Base-by-base conservation (phyloP, 2,797 vertebrate genomes). In the Rhynchotus rufescens region DNA sequence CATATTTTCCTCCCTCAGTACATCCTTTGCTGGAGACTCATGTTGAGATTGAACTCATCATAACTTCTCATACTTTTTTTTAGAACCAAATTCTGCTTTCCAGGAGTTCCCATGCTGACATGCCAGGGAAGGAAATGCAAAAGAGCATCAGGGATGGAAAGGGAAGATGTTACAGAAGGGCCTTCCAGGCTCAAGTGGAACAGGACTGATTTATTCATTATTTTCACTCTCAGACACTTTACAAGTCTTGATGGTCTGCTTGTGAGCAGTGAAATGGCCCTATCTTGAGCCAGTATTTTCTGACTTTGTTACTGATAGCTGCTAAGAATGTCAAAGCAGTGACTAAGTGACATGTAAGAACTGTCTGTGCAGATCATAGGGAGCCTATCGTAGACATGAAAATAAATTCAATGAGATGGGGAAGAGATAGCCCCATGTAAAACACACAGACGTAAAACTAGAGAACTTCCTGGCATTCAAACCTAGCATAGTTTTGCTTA, bases 171-270 rank as follows among this genome's bases (percentile, higher is more conserved):
- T 26, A 56, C 30, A 56, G 54, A 20, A 56, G 28, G 28, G 28
- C 28, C 28, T 54, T 28, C 52, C 52, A 54, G 54, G 30, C 54
- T n/a, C 28, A 56, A 12, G 54, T 56, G 54, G 54, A 86, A 75
- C 0, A 0, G 11, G 5, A 10, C 45, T 60, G 44, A 67, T 4
- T 9, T 60, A 82, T 26, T 72, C 3, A 3, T 15, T 36, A 21
- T n/a, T 88, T 68, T 91, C 91, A 22, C 36, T 81, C 0, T 23
- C 44, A 54, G 36, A 16, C 1, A 21, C 80, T 80, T 68, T 65
- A 72, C 59, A 34, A 73, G 13, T 76, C 42, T 62, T 69, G 45
- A 32, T 45, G 64, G 79, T 4, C 15, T 15, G 34, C 2, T 0
- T 44, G 47, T 54, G 45, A 88, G 65, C 7, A 79, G 10, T 61